Conservation (phyloP, 2,113 vertebrate genomes). For the Lamprologus speciosus region DNA sequence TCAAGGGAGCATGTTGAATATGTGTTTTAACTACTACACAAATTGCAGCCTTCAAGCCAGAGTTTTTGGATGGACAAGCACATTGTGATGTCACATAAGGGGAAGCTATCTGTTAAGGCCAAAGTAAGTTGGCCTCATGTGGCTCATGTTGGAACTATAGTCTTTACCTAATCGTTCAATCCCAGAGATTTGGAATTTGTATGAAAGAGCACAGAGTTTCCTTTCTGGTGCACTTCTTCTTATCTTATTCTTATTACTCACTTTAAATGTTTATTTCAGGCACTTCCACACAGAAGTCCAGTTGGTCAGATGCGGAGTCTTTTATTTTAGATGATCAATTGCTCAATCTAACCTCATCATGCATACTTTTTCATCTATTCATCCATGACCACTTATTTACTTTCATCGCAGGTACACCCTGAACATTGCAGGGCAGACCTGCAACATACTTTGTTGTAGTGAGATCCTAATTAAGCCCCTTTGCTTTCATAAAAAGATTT, state of each 20-base stretch:
- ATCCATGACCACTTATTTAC: not conserved
- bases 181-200: not conserved
- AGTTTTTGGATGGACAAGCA: not conserved
- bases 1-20: not conserved
- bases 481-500: not conserved
- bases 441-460: not conserved
- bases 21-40: not conserved
- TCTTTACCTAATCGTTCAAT: not conserved
- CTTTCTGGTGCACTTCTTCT: not conserved
- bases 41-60: not conserved
- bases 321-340: not conserved
- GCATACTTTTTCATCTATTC: not conserved
- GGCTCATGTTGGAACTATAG: not conserved
- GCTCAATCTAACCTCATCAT: not conserved
- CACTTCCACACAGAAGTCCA: not conserved
- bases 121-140: not conserved
- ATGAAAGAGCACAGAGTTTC: not conserved
- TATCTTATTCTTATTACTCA: not conserved
- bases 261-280: not conserved
- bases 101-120: not conserved
- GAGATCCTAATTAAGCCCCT: not conserved
- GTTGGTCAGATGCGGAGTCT: not conserved
- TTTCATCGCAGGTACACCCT: not conserved
- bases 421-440: not conserved
- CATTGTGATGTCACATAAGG: not conserved